Evolutionary conservation across 2,113 vertebrate genomes (phyloP).

Genomic region (Dolichallabes microphthalmus): DNA sequence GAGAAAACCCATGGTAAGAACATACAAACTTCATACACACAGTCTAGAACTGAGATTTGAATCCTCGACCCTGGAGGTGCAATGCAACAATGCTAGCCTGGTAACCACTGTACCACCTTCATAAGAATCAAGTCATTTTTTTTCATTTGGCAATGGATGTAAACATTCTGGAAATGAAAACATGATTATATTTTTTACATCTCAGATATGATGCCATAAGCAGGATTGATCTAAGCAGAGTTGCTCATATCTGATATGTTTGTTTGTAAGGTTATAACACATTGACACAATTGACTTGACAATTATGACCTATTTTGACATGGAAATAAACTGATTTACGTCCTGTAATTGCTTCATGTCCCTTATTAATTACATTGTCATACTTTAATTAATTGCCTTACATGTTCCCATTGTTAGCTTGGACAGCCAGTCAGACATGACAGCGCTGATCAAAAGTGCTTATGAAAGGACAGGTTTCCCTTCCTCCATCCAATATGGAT

Average conservation of each 20-base stretch:
- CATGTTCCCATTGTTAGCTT: constrained; percentile 1
- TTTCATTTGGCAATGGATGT: background rate
- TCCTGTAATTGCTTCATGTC: background rate
- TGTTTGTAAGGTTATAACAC: background rate
- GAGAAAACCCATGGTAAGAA: too few species aligned
- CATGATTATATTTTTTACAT: background rate
- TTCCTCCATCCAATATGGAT: constrained; percentile 4
- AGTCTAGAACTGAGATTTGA: too few species aligned
- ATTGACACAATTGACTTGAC: background rate
- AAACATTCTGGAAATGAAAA: background rate
- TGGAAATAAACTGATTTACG: constrained; percentile 1
- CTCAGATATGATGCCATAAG: background rate
- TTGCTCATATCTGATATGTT: background rate
- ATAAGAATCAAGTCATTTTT: background rate
- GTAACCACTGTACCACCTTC: too few species aligned
- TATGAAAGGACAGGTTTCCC: background rate
- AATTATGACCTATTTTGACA: background rate
- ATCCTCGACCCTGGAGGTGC: too few species aligned
- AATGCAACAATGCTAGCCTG: too few species aligned
- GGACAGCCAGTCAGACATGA: constrained; percentile 22
- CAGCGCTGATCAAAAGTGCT: constrained; percentile 29
- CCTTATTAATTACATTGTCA: constrained; percentile 24
- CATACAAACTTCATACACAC: too few species aligned
- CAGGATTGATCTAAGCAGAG: background rate
- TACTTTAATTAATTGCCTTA: constrained; percentile 36